Evolutionary conservation across 2,797 vertebrate genomes (phyloP).

Genomic region (Adelosebastes latens): DNA sequence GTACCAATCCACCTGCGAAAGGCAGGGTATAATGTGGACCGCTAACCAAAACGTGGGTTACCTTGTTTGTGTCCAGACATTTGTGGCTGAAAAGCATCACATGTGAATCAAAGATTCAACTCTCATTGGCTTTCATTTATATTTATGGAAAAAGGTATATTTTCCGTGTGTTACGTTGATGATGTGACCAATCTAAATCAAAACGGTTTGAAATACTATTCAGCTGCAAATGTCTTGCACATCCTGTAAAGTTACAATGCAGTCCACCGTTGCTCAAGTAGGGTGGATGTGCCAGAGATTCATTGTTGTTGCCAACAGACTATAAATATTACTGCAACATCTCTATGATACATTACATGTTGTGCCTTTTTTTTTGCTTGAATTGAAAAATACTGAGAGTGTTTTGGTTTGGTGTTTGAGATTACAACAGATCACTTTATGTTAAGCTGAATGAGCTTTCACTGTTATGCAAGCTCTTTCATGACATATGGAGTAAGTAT

Average conservation of each 20-base stretch:
- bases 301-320: neutral
- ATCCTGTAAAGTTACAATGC: neutral
- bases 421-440: constrained; percentile 9
- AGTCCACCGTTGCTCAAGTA: neutral
- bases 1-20: neutral
- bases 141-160: neutral
- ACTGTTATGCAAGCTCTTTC: neutral
- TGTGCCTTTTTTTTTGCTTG: neutral
- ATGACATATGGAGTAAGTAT: neutral
- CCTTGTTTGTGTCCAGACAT: neutral
- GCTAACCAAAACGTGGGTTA: neutral
- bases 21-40: neutral
- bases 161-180: too few species aligned
- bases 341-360: neutral
- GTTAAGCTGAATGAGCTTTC: neutral
- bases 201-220: neutral
- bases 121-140: neutral
- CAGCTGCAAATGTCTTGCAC: constrained; percentile 6
- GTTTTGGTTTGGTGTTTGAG: constrained; percentile 1
- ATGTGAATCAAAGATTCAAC: neutral
- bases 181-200: neutral
- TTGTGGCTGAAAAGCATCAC: neutral
- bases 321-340: constrained; percentile 14
- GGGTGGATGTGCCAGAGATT: constrained; percentile 1
- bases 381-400: neutral